phyloP scores from a whole-genome alignment of 1,140 invertebrate species.

The Aphis craccivora region DNA sequence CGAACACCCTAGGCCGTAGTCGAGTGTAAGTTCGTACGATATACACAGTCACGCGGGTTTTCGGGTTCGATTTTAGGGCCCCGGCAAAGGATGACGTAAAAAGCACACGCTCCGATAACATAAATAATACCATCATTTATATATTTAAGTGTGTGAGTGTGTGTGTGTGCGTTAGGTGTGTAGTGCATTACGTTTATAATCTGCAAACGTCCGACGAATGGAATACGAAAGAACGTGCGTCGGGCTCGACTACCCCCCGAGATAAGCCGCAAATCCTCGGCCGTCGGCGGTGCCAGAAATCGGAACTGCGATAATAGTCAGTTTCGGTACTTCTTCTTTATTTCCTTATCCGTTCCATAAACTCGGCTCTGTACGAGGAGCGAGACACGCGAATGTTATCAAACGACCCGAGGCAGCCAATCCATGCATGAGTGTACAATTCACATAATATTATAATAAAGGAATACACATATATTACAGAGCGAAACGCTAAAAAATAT shows the following conservation, averaged over 20 bases:
- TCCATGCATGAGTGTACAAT: not conserved
- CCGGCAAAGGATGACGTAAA: not conserved
- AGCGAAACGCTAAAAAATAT: too few species aligned
- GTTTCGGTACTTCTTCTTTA: not conserved
- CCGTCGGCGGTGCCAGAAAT: constrained; percentile 10
- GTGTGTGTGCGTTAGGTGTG: not conserved
- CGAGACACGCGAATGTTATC: not conserved
- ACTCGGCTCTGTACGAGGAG: not conserved
- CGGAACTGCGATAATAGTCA: not conserved
- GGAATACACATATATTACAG: not conserved
- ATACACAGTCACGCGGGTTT: not conserved
- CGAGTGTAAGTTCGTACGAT: too few species aligned
- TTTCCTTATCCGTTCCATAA: not conserved
- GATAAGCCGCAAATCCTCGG: constrained; percentile 29
- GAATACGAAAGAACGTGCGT: constrained; percentile 3
- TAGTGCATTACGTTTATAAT: not conserved
- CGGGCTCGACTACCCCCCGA: too few species aligned
- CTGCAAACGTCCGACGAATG: not conserved
- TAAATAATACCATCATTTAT: not conserved
- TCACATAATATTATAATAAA: not conserved
- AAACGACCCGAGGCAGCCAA: not conserved
- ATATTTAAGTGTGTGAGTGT: not conserved
- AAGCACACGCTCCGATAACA: constrained; percentile 13
- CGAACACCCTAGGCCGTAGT: not conserved
- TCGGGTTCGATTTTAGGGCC: not conserved